phyloP scores from a whole-genome alignment of 2,888 invertebrate genomes.

The Parnassius apollo region DNA sequence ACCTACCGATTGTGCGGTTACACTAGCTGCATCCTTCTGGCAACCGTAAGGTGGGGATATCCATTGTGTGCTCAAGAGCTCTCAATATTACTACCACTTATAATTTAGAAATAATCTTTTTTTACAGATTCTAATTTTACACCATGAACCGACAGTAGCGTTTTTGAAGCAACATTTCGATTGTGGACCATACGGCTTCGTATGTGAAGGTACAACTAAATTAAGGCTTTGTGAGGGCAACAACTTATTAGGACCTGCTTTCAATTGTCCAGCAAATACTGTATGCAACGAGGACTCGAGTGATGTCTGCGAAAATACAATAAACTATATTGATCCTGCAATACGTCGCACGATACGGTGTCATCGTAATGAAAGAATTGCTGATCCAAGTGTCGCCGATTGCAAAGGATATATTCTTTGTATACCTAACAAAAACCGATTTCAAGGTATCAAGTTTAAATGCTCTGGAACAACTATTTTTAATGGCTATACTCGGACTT shows the following conservation, averaged over 20 bases:
- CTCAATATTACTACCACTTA: too few species aligned
- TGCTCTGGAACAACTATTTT: constrained; percentile 70
- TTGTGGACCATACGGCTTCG: constrained; percentile 69
- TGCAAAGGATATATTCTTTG: constrained; percentile 76
- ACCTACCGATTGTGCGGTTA: too few species aligned
- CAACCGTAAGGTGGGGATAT: too few species aligned
- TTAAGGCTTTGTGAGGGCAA: constrained; percentile 63
- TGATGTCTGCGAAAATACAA: constrained; percentile 62
- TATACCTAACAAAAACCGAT: constrained; percentile 65
- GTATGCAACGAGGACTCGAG: constrained; percentile 69
- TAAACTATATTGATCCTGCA: constrained; percentile 61
- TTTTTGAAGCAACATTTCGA: constrained; percentile 44
- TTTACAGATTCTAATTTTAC: constrained; percentile 39
- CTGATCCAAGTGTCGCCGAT: constrained; percentile 63
- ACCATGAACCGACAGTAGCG: constrained; percentile 28
- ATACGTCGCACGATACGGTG: constrained; percentile 56
- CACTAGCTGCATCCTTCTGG: too few species aligned
- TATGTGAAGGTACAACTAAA: constrained; percentile 57
- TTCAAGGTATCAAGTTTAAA: constrained; percentile 72
- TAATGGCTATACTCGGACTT: constrained; percentile 63
- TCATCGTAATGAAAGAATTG: constrained; percentile 63
- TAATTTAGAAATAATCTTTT: constrained; percentile 2
- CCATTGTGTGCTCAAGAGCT: too few species aligned
- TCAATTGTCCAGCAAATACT: constrained; percentile 63
- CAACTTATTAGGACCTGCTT: constrained; percentile 57